Conservation (phyloP, 2,113 vertebrate species). For the Marcusenius ussheri region DNA sequence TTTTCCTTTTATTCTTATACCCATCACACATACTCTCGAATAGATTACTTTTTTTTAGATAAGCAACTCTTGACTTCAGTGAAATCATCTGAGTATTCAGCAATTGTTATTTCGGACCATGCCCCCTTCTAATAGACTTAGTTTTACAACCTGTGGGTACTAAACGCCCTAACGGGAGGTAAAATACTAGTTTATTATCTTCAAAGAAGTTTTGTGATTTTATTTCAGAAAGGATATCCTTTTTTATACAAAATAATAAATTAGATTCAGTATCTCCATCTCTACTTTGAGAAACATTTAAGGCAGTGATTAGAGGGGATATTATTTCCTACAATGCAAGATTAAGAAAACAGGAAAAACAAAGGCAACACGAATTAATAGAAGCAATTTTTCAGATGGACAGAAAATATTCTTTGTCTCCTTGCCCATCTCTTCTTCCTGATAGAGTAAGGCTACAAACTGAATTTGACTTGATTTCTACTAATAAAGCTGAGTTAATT, state of each 20-base stretch:
- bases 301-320: background rate
- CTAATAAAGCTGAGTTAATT: background rate
- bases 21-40: background rate
- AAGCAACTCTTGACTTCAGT: slow-evolving; percentile 11
- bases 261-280: background rate
- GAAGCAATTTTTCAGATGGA: background rate
- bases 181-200: background rate
- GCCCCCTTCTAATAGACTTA: background rate
- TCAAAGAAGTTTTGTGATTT: background rate
- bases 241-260: background rate
- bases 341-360: background rate
- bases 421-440: background rate
- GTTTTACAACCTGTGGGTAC: background rate
- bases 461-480: background rate
- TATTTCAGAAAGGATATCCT: background rate
- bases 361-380: background rate
- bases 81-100: slow-evolving; percentile 3
- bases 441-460: background rate
- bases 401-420: background rate
- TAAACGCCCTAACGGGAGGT: background rate
- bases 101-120: slow-evolving; percentile 2
- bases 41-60: slow-evolving; percentile 16
- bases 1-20: slow-evolving; percentile 11
- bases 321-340: background rate
- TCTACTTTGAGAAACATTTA: background rate